Evolutionary conservation across 1,140 invertebrate species (phyloP).

Genomic region (Musca domestica): DNA sequence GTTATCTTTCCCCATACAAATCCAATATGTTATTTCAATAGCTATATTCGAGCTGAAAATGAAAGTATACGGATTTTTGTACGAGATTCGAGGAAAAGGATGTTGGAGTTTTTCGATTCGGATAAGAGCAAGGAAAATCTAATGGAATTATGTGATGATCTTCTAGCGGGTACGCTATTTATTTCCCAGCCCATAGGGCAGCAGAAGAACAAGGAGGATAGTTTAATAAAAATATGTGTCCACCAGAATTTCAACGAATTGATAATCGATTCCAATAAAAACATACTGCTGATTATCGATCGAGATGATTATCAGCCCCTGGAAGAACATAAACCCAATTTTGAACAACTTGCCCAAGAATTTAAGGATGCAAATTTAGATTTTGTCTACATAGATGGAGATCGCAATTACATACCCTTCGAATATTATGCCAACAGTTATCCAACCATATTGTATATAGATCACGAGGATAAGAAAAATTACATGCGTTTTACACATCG

Average conservation of each 20-base stretch:
- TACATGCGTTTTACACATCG: neutral
- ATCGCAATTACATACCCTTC: constrained; percentile 19
- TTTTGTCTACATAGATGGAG: constrained; percentile 20
- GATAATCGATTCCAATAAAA: constrained; percentile 1
- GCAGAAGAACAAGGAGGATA: neutral
- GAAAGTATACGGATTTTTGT: neutral
- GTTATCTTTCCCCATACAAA: neutral
- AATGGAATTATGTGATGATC: neutral
- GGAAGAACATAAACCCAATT: neutral
- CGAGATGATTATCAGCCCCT: neutral
- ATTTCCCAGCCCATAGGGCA: constrained; percentile 9
- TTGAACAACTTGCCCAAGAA: neutral
- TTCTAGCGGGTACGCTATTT: constrained; percentile 19
- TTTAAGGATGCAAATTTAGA: neutral
- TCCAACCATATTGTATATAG: constrained; percentile 18
- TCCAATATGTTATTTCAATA: neutral
- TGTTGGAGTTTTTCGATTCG: neutral
- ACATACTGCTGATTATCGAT: constrained; percentile 11
- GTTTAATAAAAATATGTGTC: constrained; percentile 15
- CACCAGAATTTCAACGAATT: constrained; percentile 12
- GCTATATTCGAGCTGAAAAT: neutral
- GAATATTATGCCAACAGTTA: constrained; percentile 18
- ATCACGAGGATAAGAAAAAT: constrained; percentile 7
- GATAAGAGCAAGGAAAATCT: neutral
- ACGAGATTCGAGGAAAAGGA: neutral